Conservation (phyloP, 2,888 invertebrate species). For the Callimorpha dominula region DNA sequence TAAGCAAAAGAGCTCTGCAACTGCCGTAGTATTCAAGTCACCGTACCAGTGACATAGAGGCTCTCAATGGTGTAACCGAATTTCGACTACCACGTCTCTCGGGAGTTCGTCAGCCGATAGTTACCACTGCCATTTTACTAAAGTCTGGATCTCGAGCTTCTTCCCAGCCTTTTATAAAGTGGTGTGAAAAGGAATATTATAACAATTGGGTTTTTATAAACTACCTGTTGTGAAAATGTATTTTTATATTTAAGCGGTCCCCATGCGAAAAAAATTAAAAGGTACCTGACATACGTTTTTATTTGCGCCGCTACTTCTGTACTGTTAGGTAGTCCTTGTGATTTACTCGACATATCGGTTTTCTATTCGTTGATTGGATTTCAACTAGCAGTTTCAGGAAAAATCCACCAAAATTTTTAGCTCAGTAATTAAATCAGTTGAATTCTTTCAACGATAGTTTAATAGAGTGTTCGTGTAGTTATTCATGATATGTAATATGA, state of each 20-base stretch:
- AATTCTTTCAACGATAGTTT: not conserved
- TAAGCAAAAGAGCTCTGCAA: not conserved
- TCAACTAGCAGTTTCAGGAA: not conserved
- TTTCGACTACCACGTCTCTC: not conserved
- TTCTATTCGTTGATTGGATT: slow-evolving; percentile 18
- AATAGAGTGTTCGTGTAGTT: not conserved
- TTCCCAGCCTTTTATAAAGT: not conserved
- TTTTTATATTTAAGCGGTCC: not conserved
- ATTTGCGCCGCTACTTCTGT: not conserved
- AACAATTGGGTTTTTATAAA: too few species aligned
- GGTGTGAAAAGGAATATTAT: not conserved
- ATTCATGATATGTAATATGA: too few species aligned
- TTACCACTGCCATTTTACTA: not conserved
- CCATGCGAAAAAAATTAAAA: not conserved
- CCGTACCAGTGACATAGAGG: not conserved
- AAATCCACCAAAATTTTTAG: not conserved
- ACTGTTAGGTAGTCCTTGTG: not conserved
- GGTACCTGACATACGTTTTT: not conserved
- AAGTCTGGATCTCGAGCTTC: not conserved
- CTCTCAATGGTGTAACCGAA: not conserved
- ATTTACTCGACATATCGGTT: slow-evolving; percentile 13
- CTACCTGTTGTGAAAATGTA: not conserved
- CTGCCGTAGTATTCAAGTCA: not conserved
- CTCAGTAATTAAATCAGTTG: not conserved
- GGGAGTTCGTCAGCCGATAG: not conserved